phyloP scores from a whole-genome alignment of 2,797 vertebrate species.

The Emydoidea blandingii region DNA sequence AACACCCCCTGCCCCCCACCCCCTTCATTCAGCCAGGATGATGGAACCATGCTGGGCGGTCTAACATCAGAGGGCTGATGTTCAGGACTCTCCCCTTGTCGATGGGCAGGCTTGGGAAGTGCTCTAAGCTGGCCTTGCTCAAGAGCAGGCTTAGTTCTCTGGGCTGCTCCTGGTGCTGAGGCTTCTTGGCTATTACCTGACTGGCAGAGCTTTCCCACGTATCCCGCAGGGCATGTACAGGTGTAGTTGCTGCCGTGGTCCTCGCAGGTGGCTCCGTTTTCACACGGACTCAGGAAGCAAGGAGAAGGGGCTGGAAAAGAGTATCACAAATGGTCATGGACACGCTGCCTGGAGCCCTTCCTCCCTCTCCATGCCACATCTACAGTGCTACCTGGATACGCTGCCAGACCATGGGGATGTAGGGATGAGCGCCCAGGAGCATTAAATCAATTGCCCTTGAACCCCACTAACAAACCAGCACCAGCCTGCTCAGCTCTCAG shows the following conservation, averaged over 20 bases:
- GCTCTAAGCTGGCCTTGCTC: neutral
- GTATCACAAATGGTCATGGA: neutral
- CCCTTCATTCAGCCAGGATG: neutral
- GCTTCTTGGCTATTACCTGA: slow-evolving; percentile 67
- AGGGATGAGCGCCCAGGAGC: neutral
- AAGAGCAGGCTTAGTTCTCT: neutral
- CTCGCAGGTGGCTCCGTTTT: slow-evolving; percentile 79
- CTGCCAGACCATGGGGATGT: neutral
- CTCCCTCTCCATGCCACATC: neutral
- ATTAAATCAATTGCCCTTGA: neutral
- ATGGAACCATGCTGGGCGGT: neutral
- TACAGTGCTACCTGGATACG: neutral
- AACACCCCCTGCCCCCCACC: neutral
- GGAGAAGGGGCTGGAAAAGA: slow-evolving; percentile 73
- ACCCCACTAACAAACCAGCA: neutral
- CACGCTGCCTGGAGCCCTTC: neutral
- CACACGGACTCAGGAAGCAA: slow-evolving; percentile 78
- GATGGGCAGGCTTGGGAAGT: neutral
- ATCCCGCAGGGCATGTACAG: slow-evolving; percentile 77
- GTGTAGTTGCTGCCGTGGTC: slow-evolving; percentile 68
- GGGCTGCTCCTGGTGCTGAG: neutral
- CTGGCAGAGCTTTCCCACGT: slow-evolving; percentile 79
- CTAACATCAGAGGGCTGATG: neutral
- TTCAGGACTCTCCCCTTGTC: neutral
- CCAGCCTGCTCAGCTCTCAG: neutral